Base-by-base conservation (phyloP, 2,888 invertebrate genomes). In the Leucophenga maculata region DNA sequence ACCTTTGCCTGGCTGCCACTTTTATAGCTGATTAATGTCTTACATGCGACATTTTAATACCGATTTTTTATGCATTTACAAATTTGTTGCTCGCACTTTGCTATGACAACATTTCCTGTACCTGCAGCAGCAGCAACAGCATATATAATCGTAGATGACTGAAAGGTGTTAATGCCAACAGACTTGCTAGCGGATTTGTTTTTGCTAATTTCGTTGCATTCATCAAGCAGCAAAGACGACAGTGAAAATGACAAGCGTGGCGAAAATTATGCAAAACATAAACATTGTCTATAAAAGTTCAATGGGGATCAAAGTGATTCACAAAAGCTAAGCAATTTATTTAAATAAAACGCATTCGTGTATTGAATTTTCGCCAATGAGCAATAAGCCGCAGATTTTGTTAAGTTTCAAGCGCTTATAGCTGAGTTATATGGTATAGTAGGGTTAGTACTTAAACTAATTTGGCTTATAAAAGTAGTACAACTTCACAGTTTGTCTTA, bases 11-110 rank as follows among this genome's bases (percentile, higher is more conserved):
- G 72, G 75, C 79, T 82, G 83, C 83, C 83, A 80, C 76, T 80
- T 80, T 79, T 75, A 74, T 78, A 77, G 75, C 83, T 81, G 81
- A 81, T 81, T 81, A 81, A 81, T 81, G 81, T 83, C 80, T 78
- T 83, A 83, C 81, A 81, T 74, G 82, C 81, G 83, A 81, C 83
- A 82, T 78, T 81, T 81, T 83, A 81, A 81, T 83, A 79, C 81
- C 83, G 79, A 81, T 81, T 82, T 83, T 78, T 83, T 82, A 81
- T 81, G 81, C 80, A 83, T 83, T 78, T 81, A 75, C 77, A 73
- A 70, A 70, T 70, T 67, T 70, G 75, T 69, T 67, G 22, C 20
- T 9, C 18, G 6, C 18, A 6, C 54, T 39, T 39, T 74, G 68
- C 73, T 77, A 69, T 77, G 83, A 81, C 39, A 18, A 22, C 83